Evolutionary conservation across 2,797 vertebrate species (phyloP), one percentile per base, ranked within the genome.

Genomic region (Poecile montanus): DNA sequence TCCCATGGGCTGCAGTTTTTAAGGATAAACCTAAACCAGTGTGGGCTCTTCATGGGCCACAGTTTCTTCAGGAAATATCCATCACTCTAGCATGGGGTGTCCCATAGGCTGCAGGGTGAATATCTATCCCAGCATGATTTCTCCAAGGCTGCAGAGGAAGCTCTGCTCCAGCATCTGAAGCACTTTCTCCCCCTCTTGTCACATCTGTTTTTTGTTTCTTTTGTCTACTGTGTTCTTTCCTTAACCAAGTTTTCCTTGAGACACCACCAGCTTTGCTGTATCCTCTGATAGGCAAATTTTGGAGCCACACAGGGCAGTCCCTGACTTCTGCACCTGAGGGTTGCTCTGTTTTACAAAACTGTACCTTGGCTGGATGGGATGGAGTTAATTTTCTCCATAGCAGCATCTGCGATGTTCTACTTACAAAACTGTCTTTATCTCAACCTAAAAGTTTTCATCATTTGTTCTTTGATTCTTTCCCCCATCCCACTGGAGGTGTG

Each of bases 301-400:
- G 58, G 34, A 85, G 20, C 23, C 1, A 1, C 10, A 22, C 22
- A 53, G 19, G 22, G 38, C 47, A 81, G 23, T 6, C 18, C 5
- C 21, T 54, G n/a, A 29, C 11, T 3, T 34, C 48, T 70, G 13
- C 23, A 76, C 16, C 12, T 25, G 40, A 13, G 13, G 38, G 7
- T 27, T 73, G 4, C 18, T 61, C 3, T 70, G 30, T 77, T 74
- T 61, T 62, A 38, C 17, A 45, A 38, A 84, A 68, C 5, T 19
- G 3, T 34, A 1, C 38, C 9, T 3, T 56, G 13, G 2, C 27
- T 22, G 6, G 3, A 8, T 72, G 29, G 16, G 25, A 26, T 25
- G 23, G 42, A 78, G 34, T 83, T 88, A 50, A 26, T 45, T 84
- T 86, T 81, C 45, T 61, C 23, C 27, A 3, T 6, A 57, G 32